phyloP scores from a whole-genome alignment of 2,797 vertebrate genomes.

The Urocyon cinereoargenteus region DNA sequence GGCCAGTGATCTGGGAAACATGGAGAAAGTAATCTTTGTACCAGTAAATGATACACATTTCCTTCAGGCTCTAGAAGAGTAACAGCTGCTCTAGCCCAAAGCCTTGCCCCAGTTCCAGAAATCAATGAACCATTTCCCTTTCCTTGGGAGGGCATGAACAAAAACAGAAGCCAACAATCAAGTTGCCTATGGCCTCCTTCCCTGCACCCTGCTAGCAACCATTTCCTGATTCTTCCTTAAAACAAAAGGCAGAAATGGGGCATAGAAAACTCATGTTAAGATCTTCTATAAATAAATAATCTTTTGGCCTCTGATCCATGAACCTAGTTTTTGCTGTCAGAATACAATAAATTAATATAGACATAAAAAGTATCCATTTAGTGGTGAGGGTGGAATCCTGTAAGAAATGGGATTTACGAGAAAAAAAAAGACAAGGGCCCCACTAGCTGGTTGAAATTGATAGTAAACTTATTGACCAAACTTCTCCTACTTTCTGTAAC shows the following conservation, averaged over 20 bases:
- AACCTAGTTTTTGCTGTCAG: neutral
- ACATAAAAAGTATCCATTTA: neutral
- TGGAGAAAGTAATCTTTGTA: neutral
- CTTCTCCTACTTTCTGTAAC: neutral
- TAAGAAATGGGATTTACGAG: neutral
- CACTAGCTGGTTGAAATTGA: neutral
- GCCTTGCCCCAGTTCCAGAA: neutral
- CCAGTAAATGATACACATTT: neutral
- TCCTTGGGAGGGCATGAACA: neutral
- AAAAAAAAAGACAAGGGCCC: neutral
- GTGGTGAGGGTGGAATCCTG: neutral
- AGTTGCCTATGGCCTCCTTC: neutral
- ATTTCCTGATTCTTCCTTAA: neutral
- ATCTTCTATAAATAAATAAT: neutral
- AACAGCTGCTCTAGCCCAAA: neutral
- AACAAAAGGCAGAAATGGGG: too few relatives aligned
- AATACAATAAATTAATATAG: neutral
- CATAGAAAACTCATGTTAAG: neutral
- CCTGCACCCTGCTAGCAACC: neutral
- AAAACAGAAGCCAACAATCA: neutral
- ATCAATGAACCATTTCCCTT: neutral
- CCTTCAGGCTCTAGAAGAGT: neutral
- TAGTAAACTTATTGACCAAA: neutral
- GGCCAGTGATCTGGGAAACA: neutral
- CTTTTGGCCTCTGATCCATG: neutral